A percentile compares a stretch with the other conserved stretches of the same genome.
Conservation (phyloP, 2,113 vertebrate species). For the Colaptes auratus region DNA sequence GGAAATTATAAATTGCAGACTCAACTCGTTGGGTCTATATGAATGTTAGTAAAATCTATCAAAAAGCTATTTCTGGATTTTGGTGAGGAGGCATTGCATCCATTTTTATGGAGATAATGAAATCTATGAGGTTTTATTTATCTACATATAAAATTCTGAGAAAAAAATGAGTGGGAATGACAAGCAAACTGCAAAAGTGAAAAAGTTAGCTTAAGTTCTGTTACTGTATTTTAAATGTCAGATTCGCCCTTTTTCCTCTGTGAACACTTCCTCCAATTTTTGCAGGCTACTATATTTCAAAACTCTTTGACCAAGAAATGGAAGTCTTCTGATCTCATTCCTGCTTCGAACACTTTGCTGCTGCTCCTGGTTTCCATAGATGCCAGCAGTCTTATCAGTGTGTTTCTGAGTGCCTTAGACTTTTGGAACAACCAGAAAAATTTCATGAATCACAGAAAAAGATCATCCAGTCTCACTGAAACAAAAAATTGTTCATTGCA, state of each 20-base stretch:
- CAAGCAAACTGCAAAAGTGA: background rate
- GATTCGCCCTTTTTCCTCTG: background rate
- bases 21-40: background rate
- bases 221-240: background rate
- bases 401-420: background rate
- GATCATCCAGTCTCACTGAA: background rate
- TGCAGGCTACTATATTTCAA: background rate
- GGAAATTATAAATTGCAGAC: constrained; percentile 11
- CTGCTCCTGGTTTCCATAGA: background rate
- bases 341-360: background rate
- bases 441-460: background rate
- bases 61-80: constrained; percentile 16
- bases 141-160: background rate
- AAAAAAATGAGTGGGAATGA: background rate
- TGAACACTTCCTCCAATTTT: constrained; percentile 1
- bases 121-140: background rate
- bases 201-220: background rate
- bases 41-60: background rate
- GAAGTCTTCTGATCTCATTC: background rate
- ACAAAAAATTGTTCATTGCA: background rate
- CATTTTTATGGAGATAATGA: background rate
- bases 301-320: background rate
- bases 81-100: background rate
- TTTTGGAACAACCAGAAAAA: background rate
- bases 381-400: background rate